These are phyloP conservation scores for Lymantria monacha DNA, from an alignment of 2,888 invertebrate genomes.

Conservation along the genomic window DNA sequence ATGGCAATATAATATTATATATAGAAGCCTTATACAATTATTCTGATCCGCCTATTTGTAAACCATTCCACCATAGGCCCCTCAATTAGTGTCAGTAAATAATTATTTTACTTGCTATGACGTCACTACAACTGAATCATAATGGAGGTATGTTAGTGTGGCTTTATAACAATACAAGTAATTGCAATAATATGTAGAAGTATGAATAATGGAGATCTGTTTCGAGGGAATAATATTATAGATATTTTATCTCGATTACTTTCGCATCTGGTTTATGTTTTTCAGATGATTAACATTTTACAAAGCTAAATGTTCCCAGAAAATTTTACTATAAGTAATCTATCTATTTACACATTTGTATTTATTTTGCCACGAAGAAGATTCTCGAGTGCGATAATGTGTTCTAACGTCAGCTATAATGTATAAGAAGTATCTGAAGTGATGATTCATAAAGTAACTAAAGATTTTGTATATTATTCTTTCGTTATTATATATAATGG, in stretches of 20 bases:
- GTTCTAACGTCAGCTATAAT: too few species aligned
- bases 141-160: slow-evolving; percentile 11
- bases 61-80: background rate
- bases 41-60: background rate
- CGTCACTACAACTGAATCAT: slow-evolving; percentile 12
- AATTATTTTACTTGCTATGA: slow-evolving; percentile 2
- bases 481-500: too few species aligned
- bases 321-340: background rate
- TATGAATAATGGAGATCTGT: slow-evolving; percentile 24
- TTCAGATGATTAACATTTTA: background rate
- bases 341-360: too few species aligned
- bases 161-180: slow-evolving; percentile 7
- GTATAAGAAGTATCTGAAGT: too few species aligned
- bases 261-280: slow-evolving; percentile 5
- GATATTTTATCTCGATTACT: slow-evolving; percentile 6
- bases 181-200: slow-evolving; percentile 8
- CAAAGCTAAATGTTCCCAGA: background rate
- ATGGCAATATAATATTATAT: too few species aligned
- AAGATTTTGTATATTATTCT: too few species aligned
- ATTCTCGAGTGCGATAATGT: too few species aligned
- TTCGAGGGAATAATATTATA: slow-evolving; percentile 14
- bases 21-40: background rate
- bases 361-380: too few species aligned
- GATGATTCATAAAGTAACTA: too few species aligned
- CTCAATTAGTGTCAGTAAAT: background rate